A percentile compares a stretch with the other conserved stretches of the same genome.
These are phyloP conservation scores for Macrosteles quadrilineatus DNA, from an alignment of 1,140 invertebrate genomes.

Conservation along the genomic window DNA sequence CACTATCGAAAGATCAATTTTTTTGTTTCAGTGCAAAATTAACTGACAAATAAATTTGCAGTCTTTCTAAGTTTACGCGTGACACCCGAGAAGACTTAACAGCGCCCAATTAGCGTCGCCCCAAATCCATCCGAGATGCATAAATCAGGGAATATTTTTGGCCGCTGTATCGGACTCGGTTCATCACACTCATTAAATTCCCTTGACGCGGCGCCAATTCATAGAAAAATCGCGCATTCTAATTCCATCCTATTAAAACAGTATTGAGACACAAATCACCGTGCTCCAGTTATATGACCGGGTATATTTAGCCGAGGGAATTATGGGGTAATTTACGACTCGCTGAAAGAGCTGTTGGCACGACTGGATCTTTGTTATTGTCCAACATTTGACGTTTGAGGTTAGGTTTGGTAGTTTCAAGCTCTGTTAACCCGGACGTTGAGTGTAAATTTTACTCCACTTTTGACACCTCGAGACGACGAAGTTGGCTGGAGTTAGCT, in stretches of 20 bases:
- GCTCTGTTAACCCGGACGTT: background rate
- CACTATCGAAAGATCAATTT: too few relatives aligned
- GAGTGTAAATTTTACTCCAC: slow-evolving; percentile 1
- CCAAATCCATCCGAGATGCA: too few relatives aligned
- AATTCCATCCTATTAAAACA: slow-evolving; percentile 1
- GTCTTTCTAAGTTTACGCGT: too few relatives aligned
- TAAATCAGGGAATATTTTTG: slow-evolving; percentile 6
- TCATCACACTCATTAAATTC: slow-evolving; percentile 2
- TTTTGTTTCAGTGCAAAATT: too few relatives aligned
- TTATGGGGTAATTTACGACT: slow-evolving; percentile 6
- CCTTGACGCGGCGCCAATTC: background rate
- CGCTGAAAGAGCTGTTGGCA: slow-evolving; percentile 6
- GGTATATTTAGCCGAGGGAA: background rate
- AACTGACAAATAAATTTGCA: too few relatives aligned
- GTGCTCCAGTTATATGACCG: background rate
- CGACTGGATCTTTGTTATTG: slow-evolving; percentile 9
- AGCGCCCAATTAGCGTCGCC: too few relatives aligned
- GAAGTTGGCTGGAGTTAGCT: too few relatives aligned
- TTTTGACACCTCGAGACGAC: too few relatives aligned
- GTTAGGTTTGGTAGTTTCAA: slow-evolving; percentile 1
- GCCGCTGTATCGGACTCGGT: background rate
- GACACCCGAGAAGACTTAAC: too few relatives aligned
- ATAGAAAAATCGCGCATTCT: slow-evolving; percentile 10
- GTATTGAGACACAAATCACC: slow-evolving; percentile 6
- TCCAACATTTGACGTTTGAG: slow-evolving; percentile 12